These are phyloP conservation scores for Orussus abietinus DNA, from an alignment of 1,140 invertebrate species.

Conservation along the genomic window DNA sequence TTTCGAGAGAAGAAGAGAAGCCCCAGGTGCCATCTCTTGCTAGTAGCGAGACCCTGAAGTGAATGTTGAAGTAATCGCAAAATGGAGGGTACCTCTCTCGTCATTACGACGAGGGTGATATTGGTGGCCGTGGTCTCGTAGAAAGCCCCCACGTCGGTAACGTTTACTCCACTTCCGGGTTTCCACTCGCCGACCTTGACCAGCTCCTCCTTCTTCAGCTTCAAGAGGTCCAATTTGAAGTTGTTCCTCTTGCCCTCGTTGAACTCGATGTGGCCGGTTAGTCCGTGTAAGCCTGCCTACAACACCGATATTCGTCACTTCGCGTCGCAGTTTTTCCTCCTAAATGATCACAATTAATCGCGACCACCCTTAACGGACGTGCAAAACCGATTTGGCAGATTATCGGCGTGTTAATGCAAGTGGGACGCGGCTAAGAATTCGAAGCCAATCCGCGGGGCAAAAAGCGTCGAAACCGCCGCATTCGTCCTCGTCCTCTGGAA, in stretches of 20 bases:
- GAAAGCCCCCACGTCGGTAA: constrained; percentile 83
- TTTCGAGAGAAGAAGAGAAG: no score
- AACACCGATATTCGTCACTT: constrained; percentile 17
- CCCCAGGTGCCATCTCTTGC: no score
- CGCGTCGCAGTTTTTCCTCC: neutral
- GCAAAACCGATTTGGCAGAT: no score
- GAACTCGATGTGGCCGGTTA: constrained; percentile 87
- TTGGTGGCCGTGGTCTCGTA: constrained; percentile 78
- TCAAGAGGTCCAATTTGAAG: constrained; percentile 82
- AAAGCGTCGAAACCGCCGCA: no score
- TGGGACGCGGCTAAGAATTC: no score
- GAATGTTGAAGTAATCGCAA: constrained; percentile 19
- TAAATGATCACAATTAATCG: constrained; percentile 15
- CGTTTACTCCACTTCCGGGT: constrained; percentile 67
- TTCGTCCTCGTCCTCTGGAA: no score
- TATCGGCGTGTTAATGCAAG: no score
- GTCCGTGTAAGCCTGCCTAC: constrained; percentile 73
- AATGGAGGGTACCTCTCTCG: constrained; percentile 83
- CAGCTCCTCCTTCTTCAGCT: constrained; percentile 72
- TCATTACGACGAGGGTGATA: constrained; percentile 86
- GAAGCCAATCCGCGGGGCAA: no score
- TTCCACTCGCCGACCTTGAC: constrained; percentile 82
- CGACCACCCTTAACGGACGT: no score
- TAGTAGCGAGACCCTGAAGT: no score
- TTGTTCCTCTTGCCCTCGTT: constrained; percentile 76